Percentiles rank a stretch among this genome's conserved stretches.
These are phyloP conservation scores for Atethmia centrago DNA, from an alignment of 2,888 invertebrate species.

Conservation along the genomic window DNA sequence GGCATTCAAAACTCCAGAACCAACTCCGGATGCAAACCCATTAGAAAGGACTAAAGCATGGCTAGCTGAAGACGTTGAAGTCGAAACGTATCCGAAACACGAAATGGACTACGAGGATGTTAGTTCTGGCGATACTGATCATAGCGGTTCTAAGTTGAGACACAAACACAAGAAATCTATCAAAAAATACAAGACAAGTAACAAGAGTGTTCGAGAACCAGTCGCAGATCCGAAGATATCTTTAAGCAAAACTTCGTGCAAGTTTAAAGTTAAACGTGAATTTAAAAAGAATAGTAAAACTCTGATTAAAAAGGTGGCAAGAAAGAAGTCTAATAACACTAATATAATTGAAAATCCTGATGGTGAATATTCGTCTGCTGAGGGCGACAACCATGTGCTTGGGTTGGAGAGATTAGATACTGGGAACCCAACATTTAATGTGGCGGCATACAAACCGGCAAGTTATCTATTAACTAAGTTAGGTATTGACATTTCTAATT, in stretches of 20 bases:
- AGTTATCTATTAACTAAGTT: slow-evolving; percentile 48
- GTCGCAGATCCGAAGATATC: slow-evolving; percentile 53
- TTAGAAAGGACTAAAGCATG: slow-evolving; percentile 77
- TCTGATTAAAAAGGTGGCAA: slow-evolving; percentile 68
- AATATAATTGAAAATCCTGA: slow-evolving; percentile 65
- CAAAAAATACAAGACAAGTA: slow-evolving; percentile 60
- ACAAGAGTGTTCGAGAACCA: slow-evolving; percentile 46
- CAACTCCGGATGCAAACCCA: slow-evolving; percentile 60
- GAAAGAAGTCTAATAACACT: slow-evolving; percentile 67
- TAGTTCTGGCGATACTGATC: slow-evolving; percentile 71
- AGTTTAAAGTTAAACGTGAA: slow-evolving; percentile 57
- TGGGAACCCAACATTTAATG: slow-evolving; percentile 61
- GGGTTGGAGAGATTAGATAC: slow-evolving; percentile 64
- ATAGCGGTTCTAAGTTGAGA: slow-evolving; percentile 60
- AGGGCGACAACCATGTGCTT: slow-evolving; percentile 60
- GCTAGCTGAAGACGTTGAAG: slow-evolving; percentile 74
- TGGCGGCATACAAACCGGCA: slow-evolving; percentile 76
- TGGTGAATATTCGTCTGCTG: slow-evolving; percentile 63
- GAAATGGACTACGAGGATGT: slow-evolving; percentile 59
- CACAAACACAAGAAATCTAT: slow-evolving; percentile 66
- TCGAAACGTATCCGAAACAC: slow-evolving; percentile 64
- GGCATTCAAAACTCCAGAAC: slow-evolving; percentile 33
- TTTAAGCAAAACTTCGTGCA: slow-evolving; percentile 54
- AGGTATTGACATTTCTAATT: neutral
- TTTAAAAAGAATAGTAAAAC: slow-evolving; percentile 65